Percentiles rank a stretch among this genome's conserved stretches.
These are phyloP conservation scores for Sipha maydis DNA, from an alignment of 2,888 invertebrate genomes.

Conservation along the genomic window DNA sequence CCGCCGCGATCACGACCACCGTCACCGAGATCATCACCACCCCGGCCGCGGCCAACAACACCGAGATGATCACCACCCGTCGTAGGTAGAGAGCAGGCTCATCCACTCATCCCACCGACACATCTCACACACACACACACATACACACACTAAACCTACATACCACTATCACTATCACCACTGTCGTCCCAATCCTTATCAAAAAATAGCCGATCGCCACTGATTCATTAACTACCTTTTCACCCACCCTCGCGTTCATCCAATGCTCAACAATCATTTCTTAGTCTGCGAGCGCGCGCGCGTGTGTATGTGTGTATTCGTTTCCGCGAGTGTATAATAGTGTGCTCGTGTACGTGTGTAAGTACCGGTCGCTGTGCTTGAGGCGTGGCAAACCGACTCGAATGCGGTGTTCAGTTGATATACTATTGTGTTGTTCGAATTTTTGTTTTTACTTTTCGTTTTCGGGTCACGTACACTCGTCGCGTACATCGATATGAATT, in stretches of 20 bases:
- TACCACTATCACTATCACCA: neutral
- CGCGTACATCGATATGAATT: neutral
- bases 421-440: neutral
- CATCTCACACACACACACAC: too few relatives aligned
- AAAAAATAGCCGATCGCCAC: neutral
- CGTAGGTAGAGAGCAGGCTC: too few relatives aligned
- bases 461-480: neutral
- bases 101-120: neutral
- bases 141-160: too few relatives aligned
- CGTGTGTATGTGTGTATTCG: neutral
- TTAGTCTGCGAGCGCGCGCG: too few relatives aligned
- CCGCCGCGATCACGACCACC: neutral
- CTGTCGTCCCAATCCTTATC: neutral
- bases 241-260: neutral
- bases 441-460: neutral
- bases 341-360: neutral
- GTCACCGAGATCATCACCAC: slow-evolving; percentile 44
- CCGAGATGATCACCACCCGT: neutral
- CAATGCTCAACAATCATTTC: neutral
- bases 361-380: neutral
- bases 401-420: neutral
- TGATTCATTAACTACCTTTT: neutral
- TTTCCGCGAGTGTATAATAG: neutral
- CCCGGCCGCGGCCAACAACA: neutral
- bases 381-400: neutral